Evolutionary conservation across 2,113 vertebrate species (phyloP), one percentile per base, ranked within the genome.

Genomic region (Maccullochella peelii): DNA sequence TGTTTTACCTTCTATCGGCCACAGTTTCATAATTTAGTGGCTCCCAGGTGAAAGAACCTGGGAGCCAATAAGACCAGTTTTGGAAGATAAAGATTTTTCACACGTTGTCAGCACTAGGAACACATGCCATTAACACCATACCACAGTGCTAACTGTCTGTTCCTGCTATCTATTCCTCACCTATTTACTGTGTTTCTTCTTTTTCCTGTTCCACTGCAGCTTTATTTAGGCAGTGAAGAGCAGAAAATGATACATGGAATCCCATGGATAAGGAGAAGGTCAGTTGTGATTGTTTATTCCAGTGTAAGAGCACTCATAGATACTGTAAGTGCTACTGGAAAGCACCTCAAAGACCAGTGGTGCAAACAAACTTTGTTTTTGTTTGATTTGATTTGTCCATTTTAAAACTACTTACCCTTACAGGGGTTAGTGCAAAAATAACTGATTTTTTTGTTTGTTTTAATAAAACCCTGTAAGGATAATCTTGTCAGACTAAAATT

Each of bases 271-370:
- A 40, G 61, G 20, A 11, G 62, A 6, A 9, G 20, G 27, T 49
- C 20, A 8, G 2, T 40, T 27, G 59, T 25, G 42, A 3, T 20
- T 15, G 23, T 66, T 77, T 14, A 27, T 66, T 50, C 8, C 3
- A 15, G 14, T 55, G 57, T 55, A 85, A 88, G 73, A 80, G 40
- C 14, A 9, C 55, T 44, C n/a, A 54, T 12, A 14, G 11, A 20
- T 33, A 12, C 15, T 93, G 73, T 33, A 42, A 54, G 23, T 30
- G 33, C 6, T 63, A 15, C 30, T 61, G 33, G 6, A 33, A 54
- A 57, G 12, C 44, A 62, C 27, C 40, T 58, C 38, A 61, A 25
- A 71, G 10, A 77, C 21, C 12, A 62, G 52, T 1, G 11, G 20
- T 55, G 47, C 2, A 33, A 33, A 30, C 20, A 21, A 40, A 6